Evolutionary conservation across 2,797 vertebrate genomes (phyloP).

Genomic region (Knipowitschia caucasica): DNA sequence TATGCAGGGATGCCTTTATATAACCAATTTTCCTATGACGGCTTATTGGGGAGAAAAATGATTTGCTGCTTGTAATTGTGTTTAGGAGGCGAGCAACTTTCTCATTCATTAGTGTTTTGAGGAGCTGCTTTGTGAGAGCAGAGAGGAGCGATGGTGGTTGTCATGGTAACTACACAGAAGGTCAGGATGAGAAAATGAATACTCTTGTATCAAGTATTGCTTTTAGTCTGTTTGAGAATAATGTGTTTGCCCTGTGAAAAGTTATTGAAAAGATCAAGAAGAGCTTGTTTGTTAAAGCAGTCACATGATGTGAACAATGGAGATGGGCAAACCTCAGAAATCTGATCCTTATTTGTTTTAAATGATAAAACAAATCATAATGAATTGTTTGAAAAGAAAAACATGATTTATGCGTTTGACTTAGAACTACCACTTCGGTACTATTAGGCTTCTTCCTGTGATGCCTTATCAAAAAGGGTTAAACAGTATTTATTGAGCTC

Average conservation of each 20-base stretch:
- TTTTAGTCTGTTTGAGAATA: not conserved
- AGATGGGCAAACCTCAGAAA: too few relatives aligned
- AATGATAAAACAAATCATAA: too few relatives aligned
- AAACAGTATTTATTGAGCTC: too few relatives aligned
- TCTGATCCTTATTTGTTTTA: too few relatives aligned
- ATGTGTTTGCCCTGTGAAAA: not conserved
- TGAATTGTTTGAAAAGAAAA: too few relatives aligned
- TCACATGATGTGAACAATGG: not conserved
- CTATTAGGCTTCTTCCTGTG: too few relatives aligned
- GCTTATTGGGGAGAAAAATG: constrained; percentile 34
- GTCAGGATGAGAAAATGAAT: constrained; percentile 47
- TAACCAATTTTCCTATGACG: constrained; percentile 28
- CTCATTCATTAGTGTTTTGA: constrained; percentile 56
- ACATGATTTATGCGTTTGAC: too few relatives aligned
- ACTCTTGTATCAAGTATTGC: constrained; percentile 30
- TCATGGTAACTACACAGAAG: constrained; percentile 68
- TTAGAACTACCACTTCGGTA: too few relatives aligned
- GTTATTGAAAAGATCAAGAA: not conserved
- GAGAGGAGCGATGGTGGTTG: constrained; percentile 58
- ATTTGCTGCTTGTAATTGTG: constrained; percentile 50
- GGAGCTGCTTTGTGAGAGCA: constrained; percentile 41
- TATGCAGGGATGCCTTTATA: constrained; percentile 26
- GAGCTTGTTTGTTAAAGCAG: not conserved
- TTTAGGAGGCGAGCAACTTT: constrained; percentile 55
- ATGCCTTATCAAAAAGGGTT: too few relatives aligned